Evolutionary conservation across 2,113 vertebrate species (phyloP).

Genomic region (Mesitornis unicolor): DNA sequence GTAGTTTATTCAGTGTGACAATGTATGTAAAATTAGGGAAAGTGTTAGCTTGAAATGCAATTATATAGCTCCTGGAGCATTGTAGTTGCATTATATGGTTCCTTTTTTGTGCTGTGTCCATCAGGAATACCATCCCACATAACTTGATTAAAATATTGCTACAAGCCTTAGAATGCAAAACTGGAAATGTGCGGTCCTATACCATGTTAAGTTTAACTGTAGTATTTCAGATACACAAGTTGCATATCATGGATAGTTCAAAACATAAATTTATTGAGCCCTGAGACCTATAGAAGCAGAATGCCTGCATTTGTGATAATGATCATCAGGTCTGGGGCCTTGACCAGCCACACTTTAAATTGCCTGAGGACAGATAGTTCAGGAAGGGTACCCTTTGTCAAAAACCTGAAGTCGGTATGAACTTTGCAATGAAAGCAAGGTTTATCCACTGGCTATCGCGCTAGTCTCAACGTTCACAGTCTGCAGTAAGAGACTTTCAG

Average conservation of each 20-base stretch:
- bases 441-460: background rate
- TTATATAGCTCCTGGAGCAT: background rate
- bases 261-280: background rate
- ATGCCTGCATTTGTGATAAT: background rate
- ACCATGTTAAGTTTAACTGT: accelerated
- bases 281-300: background rate
- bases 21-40: background rate
- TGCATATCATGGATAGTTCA: background rate
- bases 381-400: background rate
- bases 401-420: background rate
- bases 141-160: background rate
- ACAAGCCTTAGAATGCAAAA: background rate
- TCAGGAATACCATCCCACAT: background rate
- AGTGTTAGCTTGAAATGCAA: background rate
- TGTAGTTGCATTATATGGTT: background rate
- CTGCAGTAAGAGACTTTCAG: background rate
- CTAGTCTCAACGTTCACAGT: background rate
- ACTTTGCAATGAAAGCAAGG: background rate
- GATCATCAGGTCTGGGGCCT: background rate
- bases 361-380: background rate
- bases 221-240: background rate
- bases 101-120: background rate
- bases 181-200: background rate
- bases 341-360: background rate
- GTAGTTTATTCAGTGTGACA: background rate